A percentile compares a stretch with the other conserved stretches of the same genome.
These are phyloP conservation scores for Solenopsis invicta DNA, from an alignment of 1,140 invertebrate genomes.

Conservation along the genomic window DNA sequence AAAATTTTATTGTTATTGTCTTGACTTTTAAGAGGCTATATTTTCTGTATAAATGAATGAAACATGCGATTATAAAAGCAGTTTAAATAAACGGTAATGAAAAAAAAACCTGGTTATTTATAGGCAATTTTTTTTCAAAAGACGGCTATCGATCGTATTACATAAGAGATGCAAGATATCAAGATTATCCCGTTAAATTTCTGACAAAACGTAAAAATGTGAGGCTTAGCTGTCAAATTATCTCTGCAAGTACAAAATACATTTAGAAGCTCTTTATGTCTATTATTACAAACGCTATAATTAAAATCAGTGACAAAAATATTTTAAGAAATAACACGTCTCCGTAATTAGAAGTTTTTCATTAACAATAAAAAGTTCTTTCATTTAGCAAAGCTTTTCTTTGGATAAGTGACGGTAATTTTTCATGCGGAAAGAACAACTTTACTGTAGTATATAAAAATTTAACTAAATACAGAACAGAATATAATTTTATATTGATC, in stretches of 20 bases:
- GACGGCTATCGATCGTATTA: not conserved
- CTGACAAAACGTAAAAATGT: not conserved
- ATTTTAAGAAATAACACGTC: not conserved
- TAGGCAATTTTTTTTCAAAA: constrained; percentile 15
- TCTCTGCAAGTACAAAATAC: not conserved
- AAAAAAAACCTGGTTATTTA: not conserved
- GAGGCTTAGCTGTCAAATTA: not conserved
- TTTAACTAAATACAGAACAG: too few species aligned
- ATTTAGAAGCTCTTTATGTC: not conserved
- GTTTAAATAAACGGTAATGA: not conserved
- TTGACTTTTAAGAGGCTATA: not conserved
- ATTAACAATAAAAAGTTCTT: not conserved
- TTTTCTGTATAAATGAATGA: not conserved
- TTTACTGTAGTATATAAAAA: too few species aligned
- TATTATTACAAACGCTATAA: not conserved
- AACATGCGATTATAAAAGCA: not conserved
- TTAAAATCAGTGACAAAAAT: constrained; percentile 12
- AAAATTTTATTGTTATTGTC: not conserved
- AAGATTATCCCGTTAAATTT: not conserved
- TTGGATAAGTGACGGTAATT: not conserved
- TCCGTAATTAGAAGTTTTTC: constrained; percentile 28
- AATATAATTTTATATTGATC: too few species aligned
- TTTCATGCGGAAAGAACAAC: not conserved
- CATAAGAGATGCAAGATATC: not conserved
- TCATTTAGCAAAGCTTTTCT: not conserved